These are phyloP conservation scores for Leptopilina boulardi DNA, from an alignment of 1,140 invertebrate species.

Conservation along the genomic window DNA sequence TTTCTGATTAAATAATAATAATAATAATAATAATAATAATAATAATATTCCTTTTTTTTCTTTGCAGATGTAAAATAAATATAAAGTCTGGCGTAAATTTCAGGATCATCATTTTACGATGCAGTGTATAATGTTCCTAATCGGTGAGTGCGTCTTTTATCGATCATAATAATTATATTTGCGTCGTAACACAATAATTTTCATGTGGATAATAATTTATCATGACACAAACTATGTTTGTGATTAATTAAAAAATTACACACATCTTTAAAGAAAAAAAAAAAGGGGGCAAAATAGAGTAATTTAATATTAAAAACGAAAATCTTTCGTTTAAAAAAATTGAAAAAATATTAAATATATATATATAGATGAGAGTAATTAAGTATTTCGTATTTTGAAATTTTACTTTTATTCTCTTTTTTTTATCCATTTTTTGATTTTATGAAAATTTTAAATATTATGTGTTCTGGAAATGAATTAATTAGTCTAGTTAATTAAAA, in stretches of 20 bases:
- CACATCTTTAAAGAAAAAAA: too few species aligned
- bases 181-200: conserved; percentile 4
- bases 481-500: too few species aligned
- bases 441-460: too few species aligned
- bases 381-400: too few species aligned
- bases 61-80: not conserved
- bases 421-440: too few species aligned
- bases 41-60: not conserved
- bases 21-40: not conserved
- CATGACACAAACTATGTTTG: not conserved
- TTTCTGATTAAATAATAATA: not conserved
- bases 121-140: conserved; percentile 17
- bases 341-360: too few species aligned
- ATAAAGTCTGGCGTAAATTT: not conserved
- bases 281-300: too few species aligned
- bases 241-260: conserved; percentile 1
- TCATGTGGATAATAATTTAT: conserved; percentile 9
- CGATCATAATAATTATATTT: conserved; percentile 15
- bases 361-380: too few species aligned
- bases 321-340: too few species aligned
- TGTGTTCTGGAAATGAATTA: too few species aligned
- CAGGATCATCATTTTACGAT: not conserved
- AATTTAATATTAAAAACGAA: too few species aligned
- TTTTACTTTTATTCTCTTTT: too few species aligned
- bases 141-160: conserved; percentile 7